Base-by-base conservation (phyloP, 64 coral and sea anemone genomes). In the Montipora foliosa region DNA sequence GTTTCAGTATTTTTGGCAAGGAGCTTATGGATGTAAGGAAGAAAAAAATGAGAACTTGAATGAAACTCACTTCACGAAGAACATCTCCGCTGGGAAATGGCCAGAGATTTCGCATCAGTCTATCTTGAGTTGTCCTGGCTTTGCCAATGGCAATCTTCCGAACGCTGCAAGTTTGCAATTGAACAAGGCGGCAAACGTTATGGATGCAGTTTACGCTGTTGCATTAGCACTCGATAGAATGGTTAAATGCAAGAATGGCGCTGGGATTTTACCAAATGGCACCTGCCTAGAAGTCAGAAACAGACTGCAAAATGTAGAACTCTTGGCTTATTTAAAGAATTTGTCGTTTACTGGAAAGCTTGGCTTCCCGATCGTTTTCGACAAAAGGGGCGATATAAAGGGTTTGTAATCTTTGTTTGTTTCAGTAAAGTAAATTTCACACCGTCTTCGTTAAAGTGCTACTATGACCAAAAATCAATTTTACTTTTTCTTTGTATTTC, bases 121-220 rank as follows among this genome's bases (percentile, higher is more conserved):
- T 49, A 9, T 4, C 5, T 45, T 70, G 14, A 82, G 5, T 5
- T 95, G 82, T 77, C 72, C 67, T 52, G 84, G 83, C 22, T 90
- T 68, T 37, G 5, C 16, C 2, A 15, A 77, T 4, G 59, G 16
- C 46, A 12, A 6, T 5, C 10, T 94, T 6, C 96, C 97, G 17
- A 96, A 76, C 10, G 95, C 95, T 6, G 70, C 46, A 2, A 17
- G 47, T 8, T 21, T 99, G 4, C 95, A 96, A 49, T 59, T 96
- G 16, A 99, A 96, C 59, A 99, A 99, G 47, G 89, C 95, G 1
- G 83, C 98, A 0, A 99, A 99, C 19, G 98, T 99, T 2, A 99
- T 99, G 98, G 98, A 99, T 37, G 94, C 94, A 9, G 98, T 99
- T 19, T 95, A 99, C 37, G 46, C 98, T 21, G 91, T 98, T 12